Evolutionary conservation across 1,140 invertebrate species (phyloP).

Genomic region (Vanessa tameamea): DNA sequence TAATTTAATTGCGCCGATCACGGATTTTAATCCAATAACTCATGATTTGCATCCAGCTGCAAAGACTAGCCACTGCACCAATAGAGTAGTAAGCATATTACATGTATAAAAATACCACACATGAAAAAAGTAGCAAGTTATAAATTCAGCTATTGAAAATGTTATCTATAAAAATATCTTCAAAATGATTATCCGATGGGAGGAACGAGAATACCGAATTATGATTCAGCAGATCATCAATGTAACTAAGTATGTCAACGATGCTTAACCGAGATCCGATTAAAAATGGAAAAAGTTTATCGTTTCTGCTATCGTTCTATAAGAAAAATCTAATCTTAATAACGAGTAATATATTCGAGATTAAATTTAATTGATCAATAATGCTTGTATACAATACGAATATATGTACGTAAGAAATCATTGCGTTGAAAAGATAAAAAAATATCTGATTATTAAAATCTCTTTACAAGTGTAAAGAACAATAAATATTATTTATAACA

Average conservation of each 20-base stretch:
- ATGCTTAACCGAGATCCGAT: background rate
- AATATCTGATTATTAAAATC: no score
- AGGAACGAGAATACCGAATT: constrained; percentile 4
- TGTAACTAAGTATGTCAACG: background rate
- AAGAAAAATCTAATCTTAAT: background rate
- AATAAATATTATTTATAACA: no score
- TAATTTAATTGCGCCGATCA: no score
- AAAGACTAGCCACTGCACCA: no score
- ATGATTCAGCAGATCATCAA: constrained; percentile 1
- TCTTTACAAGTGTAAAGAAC: no score
- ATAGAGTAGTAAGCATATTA: no score
- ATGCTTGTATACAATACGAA: background rate
- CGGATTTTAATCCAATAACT: no score
- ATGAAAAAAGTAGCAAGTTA: no score
- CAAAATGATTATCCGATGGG: constrained; percentile 18
- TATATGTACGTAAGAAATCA: no score
- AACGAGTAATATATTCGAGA: background rate
- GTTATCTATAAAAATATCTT: background rate
- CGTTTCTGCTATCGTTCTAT: background rate
- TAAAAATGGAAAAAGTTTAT: background rate
- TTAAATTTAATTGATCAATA: background rate
- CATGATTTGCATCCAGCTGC: no score
- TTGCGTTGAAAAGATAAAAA: no score
- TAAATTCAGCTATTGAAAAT: background rate
- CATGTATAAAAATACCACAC: no score